Base-by-base conservation (phyloP, 2,113 vertebrate species). In the Triplophysa dalaica region DNA sequence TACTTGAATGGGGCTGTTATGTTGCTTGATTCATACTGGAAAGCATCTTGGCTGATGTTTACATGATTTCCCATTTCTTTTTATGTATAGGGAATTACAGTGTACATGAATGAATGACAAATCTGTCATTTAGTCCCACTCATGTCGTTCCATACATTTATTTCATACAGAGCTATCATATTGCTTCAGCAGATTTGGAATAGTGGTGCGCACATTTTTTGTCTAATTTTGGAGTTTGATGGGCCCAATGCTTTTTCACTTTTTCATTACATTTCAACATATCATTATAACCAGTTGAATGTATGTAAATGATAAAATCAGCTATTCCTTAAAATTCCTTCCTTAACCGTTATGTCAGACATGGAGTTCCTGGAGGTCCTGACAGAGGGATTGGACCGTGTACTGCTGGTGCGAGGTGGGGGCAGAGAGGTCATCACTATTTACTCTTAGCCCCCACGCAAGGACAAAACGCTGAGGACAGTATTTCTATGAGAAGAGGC, bases 361-460 rank as follows among this genome's bases (percentile, higher is more conserved):
- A 99, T 98, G 95, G 96, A 98, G 87, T 98, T 99, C 81, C 90
- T 99, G 19, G 97, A 99, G 86, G 97, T 97, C 85, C 87, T 99
- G 76, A 96, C 95, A 5, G 97, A 98, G 77, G 95, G 96, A 1
- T 90, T 98, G 11, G 91, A 95, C 70, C 89, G 94, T 14, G 96
- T 97, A 29, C 91, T 99, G 3, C 82, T 99, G 82, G 96, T 99
- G 50, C 92, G 97, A 56, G 97, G 97, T 77, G 94, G 97, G 1
- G 96, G 97, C 62, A 92, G 96, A 48, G 97, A 99, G 90, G 97
- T 99, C 85, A 95, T 99, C 85, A 99, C 97, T 68, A 98, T 99
- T 90, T 98, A 98, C 85, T 99, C 97, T 19, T 98, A 93, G 88
- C 54, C 21, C 50, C 72, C n/a, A 17, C 22, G 17, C n/a, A 0